These are phyloP conservation scores for Lacanobia oleracea DNA, from an alignment of 2,888 invertebrate genomes.

Conservation along the genomic window DNA sequence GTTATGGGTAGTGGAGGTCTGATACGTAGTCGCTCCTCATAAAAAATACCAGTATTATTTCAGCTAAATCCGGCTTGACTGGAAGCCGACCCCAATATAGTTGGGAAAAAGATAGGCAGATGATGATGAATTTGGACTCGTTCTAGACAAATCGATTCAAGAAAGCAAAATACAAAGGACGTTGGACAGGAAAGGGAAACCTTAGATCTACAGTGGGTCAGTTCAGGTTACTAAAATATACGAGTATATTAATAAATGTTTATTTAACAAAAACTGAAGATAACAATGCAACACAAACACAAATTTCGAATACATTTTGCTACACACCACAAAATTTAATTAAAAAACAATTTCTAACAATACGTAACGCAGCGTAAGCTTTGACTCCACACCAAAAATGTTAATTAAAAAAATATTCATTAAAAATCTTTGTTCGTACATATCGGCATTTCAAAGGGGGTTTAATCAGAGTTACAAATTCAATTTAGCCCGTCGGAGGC, in stretches of 20 bases:
- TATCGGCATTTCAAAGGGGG: conserved; percentile 83
- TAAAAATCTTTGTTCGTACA: conserved; percentile 69
- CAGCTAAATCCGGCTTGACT: too few species aligned
- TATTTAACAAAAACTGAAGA: neutral
- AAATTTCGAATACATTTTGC: conserved; percentile 2
- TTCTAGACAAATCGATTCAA: too few species aligned
- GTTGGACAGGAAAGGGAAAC: neutral
- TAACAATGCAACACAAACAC: neutral
- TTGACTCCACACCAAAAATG: conserved; percentile 35
- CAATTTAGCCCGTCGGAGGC: conserved; percentile 83
- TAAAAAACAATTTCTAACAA: conserved; percentile 53
- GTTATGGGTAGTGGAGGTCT: too few species aligned
- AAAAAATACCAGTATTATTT: too few species aligned
- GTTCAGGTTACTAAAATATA: too few species aligned
- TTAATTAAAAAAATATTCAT: conserved; percentile 70
- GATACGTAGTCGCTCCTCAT: too few species aligned
- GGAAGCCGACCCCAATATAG: too few species aligned
- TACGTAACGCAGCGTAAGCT: conserved; percentile 22
- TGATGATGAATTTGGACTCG: too few species aligned
- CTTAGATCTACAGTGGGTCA: neutral
- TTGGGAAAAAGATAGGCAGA: too few species aligned
- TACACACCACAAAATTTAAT: conserved; percentile 32
- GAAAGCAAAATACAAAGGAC: neutral
- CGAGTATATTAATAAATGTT: too few species aligned
- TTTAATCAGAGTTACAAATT: conserved; percentile 89